These are phyloP conservation scores for Albula goreensis DNA, from an alignment of 2,113 vertebrate genomes.

Conservation along the genomic window DNA sequence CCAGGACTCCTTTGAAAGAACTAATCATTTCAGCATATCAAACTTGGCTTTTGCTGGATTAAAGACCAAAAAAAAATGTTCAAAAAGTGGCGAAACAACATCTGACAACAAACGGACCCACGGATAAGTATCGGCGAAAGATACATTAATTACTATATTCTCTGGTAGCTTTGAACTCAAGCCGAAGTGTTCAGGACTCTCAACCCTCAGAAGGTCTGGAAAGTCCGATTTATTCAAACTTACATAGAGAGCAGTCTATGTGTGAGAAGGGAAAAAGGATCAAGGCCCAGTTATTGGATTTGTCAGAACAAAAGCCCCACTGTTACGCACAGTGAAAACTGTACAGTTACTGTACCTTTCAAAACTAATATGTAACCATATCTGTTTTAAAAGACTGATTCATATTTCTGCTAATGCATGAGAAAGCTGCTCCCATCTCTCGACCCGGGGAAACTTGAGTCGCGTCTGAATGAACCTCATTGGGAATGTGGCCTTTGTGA, in stretches of 20 bases:
- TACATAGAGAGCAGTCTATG: conserved; percentile 75
- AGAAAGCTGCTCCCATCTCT: conserved; percentile 86
- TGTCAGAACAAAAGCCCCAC: conserved; percentile 85
- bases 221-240: conserved; percentile 73
- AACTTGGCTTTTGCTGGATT: conserved; percentile 54
- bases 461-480: conserved; percentile 90
- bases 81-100: conserved; percentile 44
- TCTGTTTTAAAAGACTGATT: conserved; percentile 99
- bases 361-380: conserved; percentile 98
- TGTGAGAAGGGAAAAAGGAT: conserved; percentile 75
- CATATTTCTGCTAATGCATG: conserved; percentile 93
- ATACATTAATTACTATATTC: conserved; percentile 41
- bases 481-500: conserved; percentile 92
- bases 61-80: conserved; percentile 58
- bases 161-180: conserved; percentile 8
- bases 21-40: conserved; percentile 68
- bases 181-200: conserved; percentile 20
- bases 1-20: conserved; percentile 68
- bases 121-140: conserved; percentile 22
- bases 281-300: conserved; percentile 85
- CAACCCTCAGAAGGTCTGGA: conserved; percentile 75
- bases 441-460: conserved; percentile 90
- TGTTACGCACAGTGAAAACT: conserved; percentile 81
- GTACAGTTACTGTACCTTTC: conserved; percentile 92
- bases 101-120: conserved; percentile 49